These are phyloP conservation scores for Hippocampus abdominalis DNA, from an alignment of 2,113 vertebrate species.

Conservation along the genomic window DNA sequence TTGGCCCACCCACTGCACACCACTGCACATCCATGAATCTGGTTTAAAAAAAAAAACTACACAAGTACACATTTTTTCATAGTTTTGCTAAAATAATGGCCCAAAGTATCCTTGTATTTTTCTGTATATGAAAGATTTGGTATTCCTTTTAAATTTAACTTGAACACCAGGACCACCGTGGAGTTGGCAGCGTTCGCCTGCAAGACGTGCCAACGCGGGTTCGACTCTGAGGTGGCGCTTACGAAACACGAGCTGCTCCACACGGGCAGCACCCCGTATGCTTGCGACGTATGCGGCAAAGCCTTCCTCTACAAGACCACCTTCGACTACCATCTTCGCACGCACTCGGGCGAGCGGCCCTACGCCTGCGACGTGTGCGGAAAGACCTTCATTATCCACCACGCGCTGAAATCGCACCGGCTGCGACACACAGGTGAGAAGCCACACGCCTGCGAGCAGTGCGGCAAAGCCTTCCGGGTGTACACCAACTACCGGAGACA, in stretches of 20 bases:
- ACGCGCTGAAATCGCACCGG: slow-evolving; percentile 60
- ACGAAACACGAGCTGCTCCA: slow-evolving; percentile 61
- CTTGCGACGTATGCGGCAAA: slow-evolving; percentile 55
- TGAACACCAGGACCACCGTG: slow-evolving; percentile 18
- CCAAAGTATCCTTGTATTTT: no score
- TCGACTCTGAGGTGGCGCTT: slow-evolving; percentile 26
- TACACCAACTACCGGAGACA: slow-evolving; percentile 61
- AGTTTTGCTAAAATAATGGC: neutral
- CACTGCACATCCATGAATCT: no score
- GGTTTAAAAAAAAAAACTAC: no score
- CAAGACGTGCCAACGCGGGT: slow-evolving; percentile 57
- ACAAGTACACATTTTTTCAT: no score
- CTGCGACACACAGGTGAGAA: slow-evolving; percentile 66
- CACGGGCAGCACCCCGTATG: slow-evolving; percentile 22
- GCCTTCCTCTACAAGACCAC: slow-evolving; percentile 64
- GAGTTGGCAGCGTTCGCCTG: slow-evolving; percentile 62
- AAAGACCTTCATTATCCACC: slow-evolving; percentile 57
- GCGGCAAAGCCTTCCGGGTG: slow-evolving; percentile 57
- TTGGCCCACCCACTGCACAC: no score
- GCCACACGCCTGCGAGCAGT: slow-evolving; percentile 55
- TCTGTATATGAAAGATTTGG: neutral
- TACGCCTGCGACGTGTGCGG: slow-evolving; percentile 57
- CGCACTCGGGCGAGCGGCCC: slow-evolving; percentile 64
- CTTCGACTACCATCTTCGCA: slow-evolving; percentile 57
- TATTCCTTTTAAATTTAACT: neutral